Base-by-base conservation (phyloP, 35 echinoderm and acorn worm species). In the Heliocidaris tuberculata region DNA sequence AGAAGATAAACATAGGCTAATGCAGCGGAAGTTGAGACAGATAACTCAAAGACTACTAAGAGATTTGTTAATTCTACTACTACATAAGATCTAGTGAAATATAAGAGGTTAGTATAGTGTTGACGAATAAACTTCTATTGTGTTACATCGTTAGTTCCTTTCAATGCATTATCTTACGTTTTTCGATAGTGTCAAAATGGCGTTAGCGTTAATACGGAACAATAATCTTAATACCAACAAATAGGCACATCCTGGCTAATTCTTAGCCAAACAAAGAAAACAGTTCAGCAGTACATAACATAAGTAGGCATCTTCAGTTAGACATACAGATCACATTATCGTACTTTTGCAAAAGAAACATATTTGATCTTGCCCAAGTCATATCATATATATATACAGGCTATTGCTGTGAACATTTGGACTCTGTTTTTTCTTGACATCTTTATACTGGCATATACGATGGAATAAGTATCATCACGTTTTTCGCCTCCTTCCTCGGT, bases 211-310 rank as follows among this genome's bases (percentile, higher is more conserved):
- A 78, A 78, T 78, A 78, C 65, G 27, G 65, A 27, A 78, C 65
- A 78, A n/a, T 78, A 78, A 78, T 78, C 19, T 17, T n/a, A 78
- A 78, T 42, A 42, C 35, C 65, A 78, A 78, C 65, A 78, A 78
- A 89, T 89, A 89, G 87, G 87, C 87, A 89, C 87, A 89, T 89
- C 31, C 47, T 32, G 87, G 87, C 87, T 89, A 89, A 31, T 30
- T 89, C 31, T 89, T 48, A 89, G 87, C 87, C 87, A 48, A 89
- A 89, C 87, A 48, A 32, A 89, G 47, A 89, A 88, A 16, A 89
- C 11, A 32, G 31, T 89, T 89, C 87, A 89, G 31, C 31, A 47
- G 87, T 47, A 89, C 87, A 48, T 48, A 89, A 32, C 30, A 89
- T 30, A 89, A 89, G 32, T 89, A 89, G 31, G 87, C 47, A 32